phyloP scores from a whole-genome alignment of 2,888 invertebrate genomes.

The Lutraria lutraria region DNA sequence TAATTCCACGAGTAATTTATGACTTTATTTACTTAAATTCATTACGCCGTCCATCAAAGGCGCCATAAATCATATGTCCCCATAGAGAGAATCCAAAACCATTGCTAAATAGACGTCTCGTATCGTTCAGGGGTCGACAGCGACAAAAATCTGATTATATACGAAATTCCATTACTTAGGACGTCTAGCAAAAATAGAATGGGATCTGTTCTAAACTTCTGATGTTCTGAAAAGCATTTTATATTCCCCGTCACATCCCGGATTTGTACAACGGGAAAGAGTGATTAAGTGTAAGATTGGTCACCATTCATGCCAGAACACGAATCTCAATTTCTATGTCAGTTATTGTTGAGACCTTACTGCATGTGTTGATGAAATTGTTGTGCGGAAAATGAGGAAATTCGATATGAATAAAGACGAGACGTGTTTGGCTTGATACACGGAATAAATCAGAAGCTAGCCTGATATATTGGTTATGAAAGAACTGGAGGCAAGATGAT shows the following conservation, averaged over 20 bases:
- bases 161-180: slow-evolving; percentile 37
- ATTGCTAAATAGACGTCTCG: slow-evolving; percentile 2
- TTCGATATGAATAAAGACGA: slow-evolving; percentile 1
- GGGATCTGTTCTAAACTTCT: not conserved
- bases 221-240: not conserved
- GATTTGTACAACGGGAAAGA: slow-evolving; percentile 4
- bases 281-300: slow-evolving; percentile 22
- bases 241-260: slow-evolving; percentile 25
- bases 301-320: slow-evolving; percentile 1
- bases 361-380: not conserved
- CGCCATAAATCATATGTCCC: slow-evolving; percentile 62
- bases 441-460: not conserved
- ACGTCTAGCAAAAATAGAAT: slow-evolving; percentile 8
- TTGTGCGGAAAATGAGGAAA: slow-evolving; percentile 9
- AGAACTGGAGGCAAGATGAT: not conserved
- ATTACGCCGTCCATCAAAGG: slow-evolving; percentile 47
- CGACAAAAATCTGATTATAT: slow-evolving; percentile 43
- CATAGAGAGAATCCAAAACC: not conserved
- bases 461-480: slow-evolving; percentile 20
- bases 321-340: not conserved
- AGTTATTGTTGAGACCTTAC: slow-evolving; percentile 7
- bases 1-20: slow-evolving; percentile 47
- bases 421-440: not conserved
- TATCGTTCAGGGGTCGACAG: not conserved
- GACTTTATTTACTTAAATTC: slow-evolving; percentile 64